Conservation (phyloP, 2,113 vertebrate species). For the Chiloscyllium plagiosum region DNA sequence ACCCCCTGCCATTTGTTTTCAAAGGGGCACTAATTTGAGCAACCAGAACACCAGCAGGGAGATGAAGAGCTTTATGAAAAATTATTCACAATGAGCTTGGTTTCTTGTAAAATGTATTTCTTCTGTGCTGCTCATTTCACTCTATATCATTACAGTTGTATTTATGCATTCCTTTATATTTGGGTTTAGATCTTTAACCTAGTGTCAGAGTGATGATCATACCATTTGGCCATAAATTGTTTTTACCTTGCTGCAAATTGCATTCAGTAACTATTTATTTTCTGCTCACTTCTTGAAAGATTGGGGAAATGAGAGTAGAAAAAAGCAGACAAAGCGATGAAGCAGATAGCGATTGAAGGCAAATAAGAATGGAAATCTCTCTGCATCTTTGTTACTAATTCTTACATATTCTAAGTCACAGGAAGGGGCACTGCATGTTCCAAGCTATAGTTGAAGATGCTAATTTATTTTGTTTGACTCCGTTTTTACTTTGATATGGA, state of each 20-base stretch:
- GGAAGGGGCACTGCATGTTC: constrained; percentile 44
- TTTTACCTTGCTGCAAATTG: neutral
- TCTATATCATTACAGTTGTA: neutral
- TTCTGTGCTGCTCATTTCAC: constrained; percentile 14
- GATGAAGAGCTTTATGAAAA: constrained; percentile 55
- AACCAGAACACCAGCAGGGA: constrained; percentile 59
- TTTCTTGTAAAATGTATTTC: neutral
- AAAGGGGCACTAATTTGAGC: constrained; percentile 67
- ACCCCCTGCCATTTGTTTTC: constrained; percentile 69
- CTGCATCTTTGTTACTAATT: constrained; percentile 48
- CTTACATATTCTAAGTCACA: constrained; percentile 43
- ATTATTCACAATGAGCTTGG: constrained; percentile 39
- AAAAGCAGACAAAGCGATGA: neutral
- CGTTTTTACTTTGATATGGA: constrained; percentile 96
- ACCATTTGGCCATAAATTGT: neutral
- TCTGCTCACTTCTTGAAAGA: neutral
- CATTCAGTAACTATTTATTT: neutral
- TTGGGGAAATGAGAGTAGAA: neutral
- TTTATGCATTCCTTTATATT: neutral
- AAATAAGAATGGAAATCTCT: constrained; percentile 26
- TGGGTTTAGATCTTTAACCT: neutral
- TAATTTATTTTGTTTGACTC: constrained; percentile 77
- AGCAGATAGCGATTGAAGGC: neutral
- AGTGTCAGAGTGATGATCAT: neutral
- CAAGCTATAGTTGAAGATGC: constrained; percentile 68